Percentiles rank a stretch among this genome's conserved stretches.
These are phyloP conservation scores for Haplotaxodon microlepis DNA, from an alignment of 2,113 vertebrate species.

Conservation along the genomic window DNA sequence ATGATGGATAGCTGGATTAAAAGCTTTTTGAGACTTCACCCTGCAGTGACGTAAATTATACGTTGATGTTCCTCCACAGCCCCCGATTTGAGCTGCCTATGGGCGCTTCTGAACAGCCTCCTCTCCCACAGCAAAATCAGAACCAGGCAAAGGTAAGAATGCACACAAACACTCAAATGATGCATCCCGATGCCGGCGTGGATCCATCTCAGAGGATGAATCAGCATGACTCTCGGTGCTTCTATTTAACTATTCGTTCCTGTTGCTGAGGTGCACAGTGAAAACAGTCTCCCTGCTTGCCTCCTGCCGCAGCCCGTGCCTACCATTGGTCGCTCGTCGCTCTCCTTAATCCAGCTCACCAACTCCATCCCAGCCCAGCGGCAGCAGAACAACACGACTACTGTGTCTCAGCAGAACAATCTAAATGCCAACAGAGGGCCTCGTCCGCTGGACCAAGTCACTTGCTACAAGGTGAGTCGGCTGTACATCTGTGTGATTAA, in stretches of 20 bases:
- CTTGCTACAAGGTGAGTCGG: constrained; percentile 90
- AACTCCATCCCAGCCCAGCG: constrained; percentile 81
- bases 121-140: constrained; percentile 83
- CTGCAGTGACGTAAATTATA: not conserved
- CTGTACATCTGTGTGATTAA: not conserved
- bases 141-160: constrained; percentile 83
- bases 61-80: constrained; percentile 58
- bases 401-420: constrained; percentile 78
- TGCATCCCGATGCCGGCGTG: not conserved
- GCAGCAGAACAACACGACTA: constrained; percentile 75
- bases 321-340: constrained; percentile 65
- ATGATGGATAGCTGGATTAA: not conserved
- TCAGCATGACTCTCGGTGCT: not conserved
- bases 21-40: not conserved
- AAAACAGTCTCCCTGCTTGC: not conserved
- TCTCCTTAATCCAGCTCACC: constrained; percentile 83
- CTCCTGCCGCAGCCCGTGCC: constrained; percentile 25
- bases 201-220: not conserved
- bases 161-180: not conserved
- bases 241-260: not conserved
- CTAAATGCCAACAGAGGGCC: constrained; percentile 84
- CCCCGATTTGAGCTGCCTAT: constrained; percentile 97
- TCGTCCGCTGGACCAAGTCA: constrained; percentile 94
- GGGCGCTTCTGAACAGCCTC: constrained; percentile 93
- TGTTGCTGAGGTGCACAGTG: not conserved